Evolutionary conservation across 2,888 invertebrate species (phyloP).

Genomic region (Zhengitettix transpicula): DNA sequence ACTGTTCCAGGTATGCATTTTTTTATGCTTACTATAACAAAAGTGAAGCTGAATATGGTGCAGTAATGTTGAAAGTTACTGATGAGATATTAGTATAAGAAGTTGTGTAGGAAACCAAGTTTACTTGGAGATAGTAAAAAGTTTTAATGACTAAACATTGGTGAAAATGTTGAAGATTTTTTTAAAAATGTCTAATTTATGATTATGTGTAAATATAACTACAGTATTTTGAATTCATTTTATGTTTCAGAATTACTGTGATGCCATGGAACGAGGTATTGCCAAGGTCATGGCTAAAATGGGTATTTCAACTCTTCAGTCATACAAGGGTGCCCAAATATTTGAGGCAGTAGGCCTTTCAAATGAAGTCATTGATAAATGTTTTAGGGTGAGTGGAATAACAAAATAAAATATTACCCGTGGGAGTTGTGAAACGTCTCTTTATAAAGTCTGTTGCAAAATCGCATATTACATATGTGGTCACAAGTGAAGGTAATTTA

Average conservation of each 20-base stretch:
- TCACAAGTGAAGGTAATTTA: too few relatives aligned
- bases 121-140: not conserved
- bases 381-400: constrained; percentile 55
- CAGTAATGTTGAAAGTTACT: not conserved
- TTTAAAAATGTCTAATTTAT: not conserved
- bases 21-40: too few relatives aligned
- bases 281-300: constrained; percentile 97
- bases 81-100: not conserved
- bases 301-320: constrained; percentile 97
- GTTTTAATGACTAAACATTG: too few relatives aligned
- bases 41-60: constrained; percentile 9
- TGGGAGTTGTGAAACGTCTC: too few relatives aligned
- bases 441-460: too few relatives aligned
- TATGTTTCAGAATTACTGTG: constrained; percentile 52
- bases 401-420: not conserved
- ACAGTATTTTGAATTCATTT: too few relatives aligned
- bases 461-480: too few relatives aligned
- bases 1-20: constrained; percentile 44
- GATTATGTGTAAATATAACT: too few relatives aligned
- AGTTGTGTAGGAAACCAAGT: constrained; percentile 3
- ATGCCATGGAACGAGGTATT: constrained; percentile 80
- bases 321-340: constrained; percentile 97
- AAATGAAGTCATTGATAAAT: constrained; percentile 82
- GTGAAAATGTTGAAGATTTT: not conserved
- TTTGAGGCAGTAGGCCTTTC: constrained; percentile 95